phyloP scores from a whole-genome alignment of 1,140 invertebrate genomes.

The Theocolax elegans region DNA sequence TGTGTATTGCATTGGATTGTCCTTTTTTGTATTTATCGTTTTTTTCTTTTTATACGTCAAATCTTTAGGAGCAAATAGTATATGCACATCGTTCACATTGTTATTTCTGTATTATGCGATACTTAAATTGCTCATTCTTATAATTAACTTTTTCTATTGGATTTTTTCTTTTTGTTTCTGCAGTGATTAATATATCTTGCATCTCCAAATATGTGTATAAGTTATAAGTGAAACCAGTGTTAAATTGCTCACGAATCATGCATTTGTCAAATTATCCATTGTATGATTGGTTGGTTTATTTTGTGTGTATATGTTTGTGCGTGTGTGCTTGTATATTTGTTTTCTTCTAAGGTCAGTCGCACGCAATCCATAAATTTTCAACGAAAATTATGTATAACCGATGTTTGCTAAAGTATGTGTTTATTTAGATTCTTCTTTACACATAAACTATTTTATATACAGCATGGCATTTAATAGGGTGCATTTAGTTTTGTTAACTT shows the following conservation, averaged over 20 bases:
- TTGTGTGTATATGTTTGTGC: too few relatives aligned
- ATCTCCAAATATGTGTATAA: slow-evolving; percentile 8
- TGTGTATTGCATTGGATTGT: slow-evolving; percentile 7
- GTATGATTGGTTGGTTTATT: too few relatives aligned
- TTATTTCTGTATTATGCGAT: slow-evolving; percentile 18
- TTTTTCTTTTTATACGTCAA: background rate
- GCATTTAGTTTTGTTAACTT: slow-evolving; percentile 17
- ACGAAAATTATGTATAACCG: too few relatives aligned
- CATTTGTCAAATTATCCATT: too few relatives aligned
- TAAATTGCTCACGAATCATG: slow-evolving; percentile 1
- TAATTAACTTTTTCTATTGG: background rate
- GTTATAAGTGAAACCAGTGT: background rate
- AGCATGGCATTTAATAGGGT: slow-evolving; percentile 21
- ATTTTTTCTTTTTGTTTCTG: too few relatives aligned
- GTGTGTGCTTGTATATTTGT: too few relatives aligned
- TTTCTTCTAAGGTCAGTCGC: too few relatives aligned
- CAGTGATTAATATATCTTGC: too few relatives aligned
- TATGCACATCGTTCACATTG: background rate
- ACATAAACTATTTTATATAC: background rate
- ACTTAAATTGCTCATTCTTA: slow-evolving; percentile 12
- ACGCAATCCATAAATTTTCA: too few relatives aligned
- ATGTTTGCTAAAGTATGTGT: too few relatives aligned
- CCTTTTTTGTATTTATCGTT: slow-evolving; percentile 12
- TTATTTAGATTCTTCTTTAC: background rate
- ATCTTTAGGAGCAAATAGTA: background rate